Evolutionary conservation across 1,140 invertebrate genomes (phyloP), one percentile per base, ranked within the genome.

Genomic region (Battus philenor): DNA sequence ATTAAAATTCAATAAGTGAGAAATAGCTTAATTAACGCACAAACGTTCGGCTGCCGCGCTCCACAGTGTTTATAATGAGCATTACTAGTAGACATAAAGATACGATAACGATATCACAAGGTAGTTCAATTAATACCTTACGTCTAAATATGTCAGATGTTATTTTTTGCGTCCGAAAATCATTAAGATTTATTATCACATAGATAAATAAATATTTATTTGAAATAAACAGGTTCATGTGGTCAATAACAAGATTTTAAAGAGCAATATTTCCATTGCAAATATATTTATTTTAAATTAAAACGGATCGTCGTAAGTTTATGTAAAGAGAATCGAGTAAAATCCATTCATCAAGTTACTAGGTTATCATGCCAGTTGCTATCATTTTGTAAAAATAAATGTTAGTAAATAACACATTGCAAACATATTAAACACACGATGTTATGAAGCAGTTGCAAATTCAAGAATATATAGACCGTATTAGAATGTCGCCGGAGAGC

Each of bases 401-500:
- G 10, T 2, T 7, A n/a, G 24, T 26, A 2, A 2, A n/a, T 26
- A 26, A 26, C 6, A 26, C 6, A 26, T 26, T 2, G 10, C 7
- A 2, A 26, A 26, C 7, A 26, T 9, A 7, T 2, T 26, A 26
- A 3, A 26, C 10, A 26, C 2, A 7, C 24, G 10, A 26, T 26
- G 2, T 2, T 2, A 16, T 4, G 13, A 41, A 41, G 38, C 50
- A 45, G 30, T 48, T 46, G 46, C 36, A 54, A 54, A 62, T 47
- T 53, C 55, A 53, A 55, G 47, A 51, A 32, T n/a, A 44, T 55
- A 68, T 81, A 78, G 80, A 87, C 86, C 86, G 84, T 86, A 60
- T 87, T 87, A 54, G 86, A 87, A 66, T 87, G 86, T 22, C 86
- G 75, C 15, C 86, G 81, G 2, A 87, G 78, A 16, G 82, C 83